Base-by-base conservation (phyloP, 2,797 vertebrate species). In the Nasua narica region DNA sequence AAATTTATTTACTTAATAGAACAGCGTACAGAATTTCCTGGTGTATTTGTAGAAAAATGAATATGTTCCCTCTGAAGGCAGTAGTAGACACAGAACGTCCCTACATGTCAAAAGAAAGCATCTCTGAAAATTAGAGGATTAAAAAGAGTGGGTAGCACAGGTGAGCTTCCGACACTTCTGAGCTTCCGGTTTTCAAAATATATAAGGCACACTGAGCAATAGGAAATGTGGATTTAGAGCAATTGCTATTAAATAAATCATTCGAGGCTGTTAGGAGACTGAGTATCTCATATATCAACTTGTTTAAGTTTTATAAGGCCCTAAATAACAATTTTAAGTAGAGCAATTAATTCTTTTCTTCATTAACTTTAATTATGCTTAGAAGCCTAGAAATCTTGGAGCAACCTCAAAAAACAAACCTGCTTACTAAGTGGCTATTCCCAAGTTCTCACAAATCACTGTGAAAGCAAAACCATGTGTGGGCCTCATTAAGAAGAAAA, bases 261-360 rank as follows among this genome's bases (percentile, higher is more conserved):
- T 91, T 67, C 1, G 0, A 81, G 52, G n/a, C 87, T 70, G 29
- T 87, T 54, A 46, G 65, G 69, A 89, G 60, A 83, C 14, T 35
- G 37, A 89, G 29, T 79, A 74, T 79, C 40, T 58, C 87, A 60
- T 90, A 69, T 50, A 62, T 35, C 4, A 0, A 60, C 84, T 78
- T 92, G 10, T 27, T 91, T 37, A 87, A 84, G 67, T 96, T 92
- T 90, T 72, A 35, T 81, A 84, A 91, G 56, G 9, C 62, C 46
- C 12, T 91, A 87, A 94, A 69, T 56, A 96, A 79, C 48, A 62
- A 46, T 94, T 94, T 92, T 87, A 96, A 97, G 89, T 91, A 88
- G 27, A 92, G 79, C 35, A 92, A 96, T 97, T 96, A 94, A 89
- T 96, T 92, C 95, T 92, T 97, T 95, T 93, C 96, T 93, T 94